Conservation (phyloP, 2,113 vertebrate genomes). For the Leptocoma aspasia region DNA sequence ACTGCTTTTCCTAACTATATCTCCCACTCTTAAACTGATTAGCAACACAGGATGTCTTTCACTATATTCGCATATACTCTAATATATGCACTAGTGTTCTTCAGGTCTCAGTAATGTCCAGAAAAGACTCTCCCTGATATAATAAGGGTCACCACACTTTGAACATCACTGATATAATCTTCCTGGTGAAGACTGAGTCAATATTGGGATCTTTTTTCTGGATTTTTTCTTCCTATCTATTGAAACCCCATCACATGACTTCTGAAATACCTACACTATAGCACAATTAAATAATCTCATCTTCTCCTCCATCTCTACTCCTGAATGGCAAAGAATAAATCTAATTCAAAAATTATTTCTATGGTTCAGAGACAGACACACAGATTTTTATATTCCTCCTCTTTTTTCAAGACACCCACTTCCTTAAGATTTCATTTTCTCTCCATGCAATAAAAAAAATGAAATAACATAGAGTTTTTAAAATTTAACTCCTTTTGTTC, state of each 20-base stretch:
- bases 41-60: background rate
- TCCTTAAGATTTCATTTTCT: constrained; percentile 47
- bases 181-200: background rate
- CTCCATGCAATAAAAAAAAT: constrained; percentile 23
- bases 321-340: constrained; percentile 22
- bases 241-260: background rate
- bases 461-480: background rate
- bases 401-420: constrained; percentile 38
- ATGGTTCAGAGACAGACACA: background rate
- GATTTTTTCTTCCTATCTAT: background rate
- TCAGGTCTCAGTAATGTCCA: background rate
- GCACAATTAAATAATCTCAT: constrained; percentile 24
- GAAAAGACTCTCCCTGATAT: background rate
- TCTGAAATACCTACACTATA: constrained; percentile 12
- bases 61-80: too few species aligned
- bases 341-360: constrained; percentile 31
- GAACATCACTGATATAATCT: background rate
- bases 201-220: background rate
- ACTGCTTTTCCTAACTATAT: background rate
- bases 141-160: background rate
- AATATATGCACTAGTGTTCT: background rate
- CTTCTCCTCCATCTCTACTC: background rate
- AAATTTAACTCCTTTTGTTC: background rate
- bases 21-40: background rate
- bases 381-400: constrained; percentile 8